Conservation (phyloP, 1,140 invertebrate genomes). For the Piezodorus guildinii region DNA sequence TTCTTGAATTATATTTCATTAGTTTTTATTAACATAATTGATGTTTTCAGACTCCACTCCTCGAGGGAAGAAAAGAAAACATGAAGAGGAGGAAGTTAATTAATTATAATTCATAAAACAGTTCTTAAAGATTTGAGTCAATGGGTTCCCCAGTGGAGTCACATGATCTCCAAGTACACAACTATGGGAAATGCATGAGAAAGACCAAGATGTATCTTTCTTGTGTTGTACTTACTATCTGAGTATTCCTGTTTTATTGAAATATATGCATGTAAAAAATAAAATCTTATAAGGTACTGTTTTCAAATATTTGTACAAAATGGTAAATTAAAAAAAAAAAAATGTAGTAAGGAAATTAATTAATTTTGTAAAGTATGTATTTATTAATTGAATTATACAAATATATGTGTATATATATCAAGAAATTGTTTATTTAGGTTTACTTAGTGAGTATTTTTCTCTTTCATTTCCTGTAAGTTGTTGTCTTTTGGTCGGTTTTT, state of each 20-base stretch:
- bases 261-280: too few species aligned
- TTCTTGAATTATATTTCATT: too few species aligned
- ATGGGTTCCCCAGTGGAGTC: conserved; percentile 10
- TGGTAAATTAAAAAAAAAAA: neutral
- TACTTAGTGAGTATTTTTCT: conserved; percentile 11
- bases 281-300: too few species aligned
- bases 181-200: conserved; percentile 17
- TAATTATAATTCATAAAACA: conserved; percentile 25
- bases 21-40: conserved; percentile 12
- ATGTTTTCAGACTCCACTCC: conserved; percentile 39
- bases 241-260: neutral
- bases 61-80: conserved; percentile 60
- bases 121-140: conserved; percentile 7
- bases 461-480: conserved; percentile 18
- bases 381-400: conserved; percentile 1
- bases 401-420: neutral
- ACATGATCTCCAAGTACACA: conserved; percentile 1
- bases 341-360: conserved; percentile 3
- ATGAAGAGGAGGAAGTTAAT: conserved; percentile 40
- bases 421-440: conserved; percentile 7
- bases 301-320: too few species aligned
- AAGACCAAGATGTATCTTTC: conserved; percentile 6
- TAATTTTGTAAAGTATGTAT: conserved; percentile 1
- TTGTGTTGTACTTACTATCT: conserved; percentile 7
- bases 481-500: conserved; percentile 18